Evolutionary conservation across 2,888 invertebrate species (phyloP).

Genomic region (Orchesellides sinensis): DNA sequence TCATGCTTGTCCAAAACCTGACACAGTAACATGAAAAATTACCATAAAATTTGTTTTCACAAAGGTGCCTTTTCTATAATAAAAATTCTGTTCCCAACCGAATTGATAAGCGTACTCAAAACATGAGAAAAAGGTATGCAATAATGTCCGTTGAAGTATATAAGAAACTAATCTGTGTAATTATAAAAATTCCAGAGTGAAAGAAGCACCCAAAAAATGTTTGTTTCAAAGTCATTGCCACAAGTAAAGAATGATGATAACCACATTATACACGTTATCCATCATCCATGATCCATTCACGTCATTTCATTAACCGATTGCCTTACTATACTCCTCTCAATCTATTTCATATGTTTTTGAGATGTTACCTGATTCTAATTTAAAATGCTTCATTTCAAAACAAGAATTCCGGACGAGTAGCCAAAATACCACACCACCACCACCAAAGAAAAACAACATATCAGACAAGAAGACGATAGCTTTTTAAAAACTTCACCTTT

Average conservation of each 20-base stretch:
- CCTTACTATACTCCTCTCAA: too few relatives aligned
- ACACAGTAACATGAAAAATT: neutral
- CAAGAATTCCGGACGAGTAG: neutral
- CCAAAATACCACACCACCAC: too few relatives aligned
- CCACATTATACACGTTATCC: too few relatives aligned
- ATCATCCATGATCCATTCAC: neutral
- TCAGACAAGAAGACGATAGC: neutral
- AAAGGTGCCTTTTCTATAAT: neutral
- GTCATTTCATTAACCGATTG: constrained; percentile 2
- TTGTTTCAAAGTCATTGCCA: constrained; percentile 38
- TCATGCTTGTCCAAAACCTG: neutral
- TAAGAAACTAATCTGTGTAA: constrained; percentile 5
- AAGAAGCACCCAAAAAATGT: neutral
- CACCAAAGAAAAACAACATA: neutral
- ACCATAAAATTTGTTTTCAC: neutral
- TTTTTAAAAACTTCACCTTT: neutral
- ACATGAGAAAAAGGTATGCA: too few relatives aligned
- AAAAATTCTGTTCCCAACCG: neutral
- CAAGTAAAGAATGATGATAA: neutral
- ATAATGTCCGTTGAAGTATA: too few relatives aligned
- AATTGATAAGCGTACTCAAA: too few relatives aligned
- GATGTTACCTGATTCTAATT: too few relatives aligned
- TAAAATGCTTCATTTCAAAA: too few relatives aligned
- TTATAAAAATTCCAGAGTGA: constrained; percentile 36
- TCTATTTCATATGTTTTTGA: too few relatives aligned